Evolutionary conservation across 1,140 invertebrate species (phyloP), one percentile per base, ranked within the genome.

Genomic region (Colletes gigas): DNA sequence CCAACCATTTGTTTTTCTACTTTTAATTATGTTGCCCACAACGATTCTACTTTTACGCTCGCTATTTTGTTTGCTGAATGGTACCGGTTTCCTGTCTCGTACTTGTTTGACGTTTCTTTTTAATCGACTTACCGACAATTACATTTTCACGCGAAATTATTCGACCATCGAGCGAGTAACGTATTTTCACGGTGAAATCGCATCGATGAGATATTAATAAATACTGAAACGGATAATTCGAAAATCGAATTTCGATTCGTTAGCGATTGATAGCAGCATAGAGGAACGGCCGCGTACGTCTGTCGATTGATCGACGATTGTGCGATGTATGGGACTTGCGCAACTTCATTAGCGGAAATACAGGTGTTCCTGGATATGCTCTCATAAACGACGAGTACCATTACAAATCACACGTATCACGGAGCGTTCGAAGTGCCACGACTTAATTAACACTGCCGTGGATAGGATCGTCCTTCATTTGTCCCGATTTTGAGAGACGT

Each of bases 321-420:
- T 12, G 10, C 62, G 54, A 19, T 60, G 54, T n/a, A 72, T 44
- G 50, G 12, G 12, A 44, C 50, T 39, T 44, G 44, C 3, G 21
- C 19, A 52, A 60, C 62, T 74, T 74, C 78, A 75, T 80, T 80
- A 80, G 5, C 44, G 62, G 62, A 52, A 75, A 41, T 54, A 41
- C 63, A 80, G 78, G 78, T 80, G 63, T 67, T 60, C 47, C 10
- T 21, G 10, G 52, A 75, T 80, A 67, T 19, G 62, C 62, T 74
- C 62, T 74, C 78, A 21, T 67, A 75, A 80, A 55, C 78, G 69
- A 39, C 69, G n/a, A 75, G 71, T 17, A 80, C 78, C 71, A 60
- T 73, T 80, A 30, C 71, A 67, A 80, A 67, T 67, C 71, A 74
- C n/a, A 14, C 21, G 71, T 67, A 74, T 79, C 60, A 12, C 41